Conservation (phyloP, 1,140 invertebrate species). For the Drosophila athabasca region DNA sequence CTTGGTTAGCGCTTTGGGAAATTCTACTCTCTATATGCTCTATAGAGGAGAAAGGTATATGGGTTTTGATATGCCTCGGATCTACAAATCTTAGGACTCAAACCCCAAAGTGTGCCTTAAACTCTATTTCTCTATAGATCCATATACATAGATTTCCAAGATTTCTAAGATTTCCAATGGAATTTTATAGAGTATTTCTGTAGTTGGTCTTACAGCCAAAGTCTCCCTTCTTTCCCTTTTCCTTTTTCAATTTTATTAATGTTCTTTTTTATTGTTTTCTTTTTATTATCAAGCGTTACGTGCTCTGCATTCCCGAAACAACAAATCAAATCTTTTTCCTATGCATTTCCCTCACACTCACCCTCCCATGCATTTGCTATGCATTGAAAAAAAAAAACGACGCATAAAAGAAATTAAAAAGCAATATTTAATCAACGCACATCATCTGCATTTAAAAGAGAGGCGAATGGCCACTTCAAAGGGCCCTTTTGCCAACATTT, state of each 20-base stretch:
- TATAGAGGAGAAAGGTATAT: no score
- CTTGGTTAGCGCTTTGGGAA: no score
- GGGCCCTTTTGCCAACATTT: slow-evolving; percentile 27
- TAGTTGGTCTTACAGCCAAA: no score
- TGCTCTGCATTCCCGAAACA: slow-evolving; percentile 44
- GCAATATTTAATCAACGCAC: slow-evolving; percentile 80
- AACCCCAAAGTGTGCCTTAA: no score
- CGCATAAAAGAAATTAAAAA: slow-evolving; percentile 73
- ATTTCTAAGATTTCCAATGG: not conserved
- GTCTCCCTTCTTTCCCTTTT: no score
- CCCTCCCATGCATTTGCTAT: slow-evolving; percentile 59
- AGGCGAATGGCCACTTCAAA: slow-evolving; percentile 25
- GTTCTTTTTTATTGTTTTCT: slow-evolving; percentile 42
- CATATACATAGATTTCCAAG: no score
- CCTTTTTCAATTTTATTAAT: slow-evolving; percentile 54
- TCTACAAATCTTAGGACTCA: no score
- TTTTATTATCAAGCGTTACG: slow-evolving; percentile 72
- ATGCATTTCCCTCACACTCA: slow-evolving; percentile 38
- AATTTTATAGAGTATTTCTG: not conserved
- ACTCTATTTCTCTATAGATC: no score
- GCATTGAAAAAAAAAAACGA: slow-evolving; percentile 48
- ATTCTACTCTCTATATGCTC: no score
- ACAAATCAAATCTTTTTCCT: slow-evolving; percentile 54
- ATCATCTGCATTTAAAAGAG: slow-evolving; percentile 79
- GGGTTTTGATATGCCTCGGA: no score